Conservation (phyloP, 64 coral and sea anemone genomes). For the Stichodactyla mertensii region DNA sequence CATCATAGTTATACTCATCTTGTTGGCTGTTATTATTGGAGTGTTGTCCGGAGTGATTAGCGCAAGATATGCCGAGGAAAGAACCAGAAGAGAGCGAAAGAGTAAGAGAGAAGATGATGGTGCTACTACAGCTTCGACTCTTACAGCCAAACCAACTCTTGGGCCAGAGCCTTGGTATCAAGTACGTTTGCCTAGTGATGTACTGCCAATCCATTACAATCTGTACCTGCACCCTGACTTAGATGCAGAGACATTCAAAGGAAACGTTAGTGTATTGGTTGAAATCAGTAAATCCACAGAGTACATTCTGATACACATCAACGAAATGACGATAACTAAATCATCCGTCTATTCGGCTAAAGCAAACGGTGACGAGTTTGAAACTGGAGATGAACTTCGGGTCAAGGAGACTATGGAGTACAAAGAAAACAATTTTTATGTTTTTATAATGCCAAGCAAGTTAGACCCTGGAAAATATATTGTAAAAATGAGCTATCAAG, state of each 20-base stretch:
- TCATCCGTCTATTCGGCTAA: conserved; percentile 21
- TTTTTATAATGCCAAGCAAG: conserved; percentile 52
- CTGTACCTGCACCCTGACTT: conserved; percentile 56
- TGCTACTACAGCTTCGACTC: neutral
- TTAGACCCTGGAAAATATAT: conserved; percentile 64
- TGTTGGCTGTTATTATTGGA: neutral
- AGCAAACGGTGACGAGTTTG: neutral
- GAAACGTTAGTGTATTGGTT: conserved; percentile 37
- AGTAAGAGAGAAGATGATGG: neutral
- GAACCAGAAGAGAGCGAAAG: conserved; percentile 11
- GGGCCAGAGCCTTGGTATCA: conserved; percentile 26
- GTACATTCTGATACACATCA: conserved; percentile 75
- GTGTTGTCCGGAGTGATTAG: conserved; percentile 23
- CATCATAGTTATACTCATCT: neutral
- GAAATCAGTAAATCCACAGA: conserved; percentile 40
- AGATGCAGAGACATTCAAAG: conserved; percentile 43
- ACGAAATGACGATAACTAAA: conserved; percentile 59
- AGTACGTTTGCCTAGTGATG: conserved; percentile 9
- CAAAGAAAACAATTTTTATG: conserved; percentile 68
- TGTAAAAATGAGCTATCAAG: conserved; percentile 51
- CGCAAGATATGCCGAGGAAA: conserved; percentile 7
- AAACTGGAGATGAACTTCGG: neutral
- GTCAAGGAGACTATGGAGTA: conserved; percentile 36
- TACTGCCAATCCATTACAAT: neutral
- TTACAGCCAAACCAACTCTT: neutral